Evolutionary conservation across 2,888 invertebrate species (phyloP).

Genomic region (Eupeodes latifasciatus): DNA sequence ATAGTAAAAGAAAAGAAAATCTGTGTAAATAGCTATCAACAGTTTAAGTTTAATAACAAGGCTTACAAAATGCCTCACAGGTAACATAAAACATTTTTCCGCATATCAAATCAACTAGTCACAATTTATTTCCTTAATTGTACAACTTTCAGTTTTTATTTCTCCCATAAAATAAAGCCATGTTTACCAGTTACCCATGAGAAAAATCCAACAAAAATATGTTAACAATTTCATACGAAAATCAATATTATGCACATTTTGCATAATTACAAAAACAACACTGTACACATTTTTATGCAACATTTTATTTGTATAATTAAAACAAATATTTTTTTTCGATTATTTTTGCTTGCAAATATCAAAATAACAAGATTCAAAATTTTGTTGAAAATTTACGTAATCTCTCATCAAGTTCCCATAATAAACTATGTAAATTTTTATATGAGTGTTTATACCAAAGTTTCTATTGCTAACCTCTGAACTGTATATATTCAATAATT

Average conservation of each 20-base stretch:
- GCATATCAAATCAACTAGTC: no score
- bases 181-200: neutral
- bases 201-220: neutral
- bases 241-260: neutral
- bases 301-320: slow-evolving; percentile 3
- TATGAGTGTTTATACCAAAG: neutral
- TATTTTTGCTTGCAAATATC: neutral
- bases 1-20: no score
- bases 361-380: neutral
- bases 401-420: neutral
- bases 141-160: no score
- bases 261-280: neutral
- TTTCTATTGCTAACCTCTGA: slow-evolving; percentile 2
- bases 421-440: no score
- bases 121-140: no score
- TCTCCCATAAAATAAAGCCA: no score
- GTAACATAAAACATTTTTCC: no score
- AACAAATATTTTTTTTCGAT: neutral
- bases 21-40: no score
- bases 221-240: neutral
- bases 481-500: neutral
- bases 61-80: no score
- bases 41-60: no score
- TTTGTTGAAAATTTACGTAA: neutral
- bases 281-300: neutral